Conservation (phyloP, 2,888 invertebrate genomes). For the Megalurothrips usitatus region DNA sequence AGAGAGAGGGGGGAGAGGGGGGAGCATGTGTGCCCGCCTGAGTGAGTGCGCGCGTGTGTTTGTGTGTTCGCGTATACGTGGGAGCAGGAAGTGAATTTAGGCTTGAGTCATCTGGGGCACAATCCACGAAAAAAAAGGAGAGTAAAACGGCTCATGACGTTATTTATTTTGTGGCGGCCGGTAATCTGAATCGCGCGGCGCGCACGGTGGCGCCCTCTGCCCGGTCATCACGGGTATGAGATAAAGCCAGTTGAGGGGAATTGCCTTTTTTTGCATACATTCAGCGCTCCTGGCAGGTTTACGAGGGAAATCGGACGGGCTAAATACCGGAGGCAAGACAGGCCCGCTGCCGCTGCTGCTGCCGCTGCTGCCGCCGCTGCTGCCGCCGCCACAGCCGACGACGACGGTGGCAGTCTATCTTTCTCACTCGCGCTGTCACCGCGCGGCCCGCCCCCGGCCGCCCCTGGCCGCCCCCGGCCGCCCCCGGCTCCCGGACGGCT, state of each 20-base stretch:
- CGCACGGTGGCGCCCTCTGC: too few species aligned
- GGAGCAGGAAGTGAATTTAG: not conserved
- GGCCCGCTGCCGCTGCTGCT: not conserved
- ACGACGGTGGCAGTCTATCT: not conserved
- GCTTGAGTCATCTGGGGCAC: too few species aligned
- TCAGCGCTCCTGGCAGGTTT: slow-evolving; percentile 1
- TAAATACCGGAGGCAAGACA: not conserved
- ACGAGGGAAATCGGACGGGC: slow-evolving; percentile 16
- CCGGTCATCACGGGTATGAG: too few species aligned
- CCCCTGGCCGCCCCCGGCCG: too few species aligned
- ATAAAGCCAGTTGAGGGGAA: not conserved
- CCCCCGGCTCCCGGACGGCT: too few species aligned
- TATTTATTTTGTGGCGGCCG: too few species aligned
- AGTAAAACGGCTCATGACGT: too few species aligned
- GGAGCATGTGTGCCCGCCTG: too few species aligned
- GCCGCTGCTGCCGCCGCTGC: not conserved
- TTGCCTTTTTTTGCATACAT: not conserved
- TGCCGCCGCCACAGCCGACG: too few species aligned
- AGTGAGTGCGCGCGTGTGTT: not conserved
- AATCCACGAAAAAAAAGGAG: not conserved
- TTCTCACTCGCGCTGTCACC: not conserved
- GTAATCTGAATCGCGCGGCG: too few species aligned
- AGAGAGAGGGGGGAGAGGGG: not conserved
- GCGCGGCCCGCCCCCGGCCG: too few species aligned
- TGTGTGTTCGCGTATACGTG: not conserved